Evolutionary conservation across 2,113 vertebrate genomes (phyloP).

Genomic region (Xyliphius kryptos): DNA sequence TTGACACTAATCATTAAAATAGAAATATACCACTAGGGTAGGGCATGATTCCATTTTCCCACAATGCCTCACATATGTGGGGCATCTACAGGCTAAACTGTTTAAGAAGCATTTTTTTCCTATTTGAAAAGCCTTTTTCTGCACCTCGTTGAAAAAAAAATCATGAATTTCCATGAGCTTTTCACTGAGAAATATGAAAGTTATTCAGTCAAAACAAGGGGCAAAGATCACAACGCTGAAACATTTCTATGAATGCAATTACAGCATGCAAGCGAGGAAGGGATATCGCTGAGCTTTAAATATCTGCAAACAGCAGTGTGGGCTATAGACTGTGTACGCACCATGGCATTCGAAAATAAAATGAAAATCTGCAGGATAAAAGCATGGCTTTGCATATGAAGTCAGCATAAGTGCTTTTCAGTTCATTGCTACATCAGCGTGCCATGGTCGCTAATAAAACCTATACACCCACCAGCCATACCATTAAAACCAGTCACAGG

Average conservation of each 20-base stretch:
- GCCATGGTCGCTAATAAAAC: not conserved
- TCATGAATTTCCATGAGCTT: slow-evolving; percentile 43
- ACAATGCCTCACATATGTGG: slow-evolving; percentile 34
- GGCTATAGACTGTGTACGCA: not conserved
- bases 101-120: slow-evolving; percentile 27
- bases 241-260: slow-evolving; percentile 10
- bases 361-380: not conserved
- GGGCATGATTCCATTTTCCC: slow-evolving; percentile 34
- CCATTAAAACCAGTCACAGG: too few relatives aligned
- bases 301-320: not conserved
- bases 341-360: not conserved
- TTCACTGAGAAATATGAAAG: slow-evolving; percentile 5
- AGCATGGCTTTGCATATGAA: not conserved
- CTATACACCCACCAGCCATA: too few relatives aligned
- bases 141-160: slow-evolving; percentile 27
- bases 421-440: not conserved
- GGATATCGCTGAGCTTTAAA: not conserved
- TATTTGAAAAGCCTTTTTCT: too few relatives aligned
- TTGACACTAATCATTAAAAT: slow-evolving; percentile 56
- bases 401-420: not conserved
- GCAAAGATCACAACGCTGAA: slow-evolving; percentile 6
- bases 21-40: slow-evolving; percentile 45
- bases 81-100: slow-evolving; percentile 16
- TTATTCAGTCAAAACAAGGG: slow-evolving; percentile 10
- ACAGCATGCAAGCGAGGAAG: not conserved